phyloP scores from a whole-genome alignment of 1,140 invertebrate genomes.

The Tetragnatha versicolor region DNA sequence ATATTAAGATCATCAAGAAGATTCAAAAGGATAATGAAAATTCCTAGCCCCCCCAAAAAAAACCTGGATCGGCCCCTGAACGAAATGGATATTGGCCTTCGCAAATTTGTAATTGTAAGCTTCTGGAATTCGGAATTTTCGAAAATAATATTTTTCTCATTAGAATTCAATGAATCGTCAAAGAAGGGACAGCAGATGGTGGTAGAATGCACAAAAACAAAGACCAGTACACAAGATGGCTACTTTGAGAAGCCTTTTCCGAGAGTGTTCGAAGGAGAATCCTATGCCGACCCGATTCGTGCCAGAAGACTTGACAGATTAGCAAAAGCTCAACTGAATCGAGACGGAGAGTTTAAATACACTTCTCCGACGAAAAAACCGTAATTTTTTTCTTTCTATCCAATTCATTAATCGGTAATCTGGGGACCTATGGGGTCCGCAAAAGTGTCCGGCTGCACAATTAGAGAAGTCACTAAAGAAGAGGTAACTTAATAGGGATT shows the following conservation, averaged over 20 bases:
- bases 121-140: too few relatives aligned
- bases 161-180: constrained; percentile 10
- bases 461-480: not conserved
- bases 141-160: not conserved
- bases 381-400: not conserved
- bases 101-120: too few relatives aligned
- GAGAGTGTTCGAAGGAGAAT: constrained; percentile 37
- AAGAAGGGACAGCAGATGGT: constrained; percentile 34
- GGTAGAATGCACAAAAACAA: not conserved
- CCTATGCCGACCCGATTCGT: constrained; percentile 4
- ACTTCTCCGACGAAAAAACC: constrained; percentile 14
- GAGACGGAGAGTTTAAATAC: not conserved
- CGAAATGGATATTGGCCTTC: too few relatives aligned
- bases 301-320: not conserved
- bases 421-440: not conserved
- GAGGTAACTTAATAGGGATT: not conserved
- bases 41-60: too few relatives aligned
- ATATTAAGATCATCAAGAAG: too few relatives aligned
- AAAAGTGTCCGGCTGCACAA: not conserved
- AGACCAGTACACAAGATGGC: constrained; percentile 13
- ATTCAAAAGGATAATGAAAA: too few relatives aligned
- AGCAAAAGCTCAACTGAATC: not conserved
- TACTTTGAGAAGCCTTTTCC: constrained; percentile 3
- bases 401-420: not conserved
- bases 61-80: too few relatives aligned